These are phyloP conservation scores for Megalonaias nervosa DNA, from an alignment of 1,140 invertebrate species.

Conservation along the genomic window DNA sequence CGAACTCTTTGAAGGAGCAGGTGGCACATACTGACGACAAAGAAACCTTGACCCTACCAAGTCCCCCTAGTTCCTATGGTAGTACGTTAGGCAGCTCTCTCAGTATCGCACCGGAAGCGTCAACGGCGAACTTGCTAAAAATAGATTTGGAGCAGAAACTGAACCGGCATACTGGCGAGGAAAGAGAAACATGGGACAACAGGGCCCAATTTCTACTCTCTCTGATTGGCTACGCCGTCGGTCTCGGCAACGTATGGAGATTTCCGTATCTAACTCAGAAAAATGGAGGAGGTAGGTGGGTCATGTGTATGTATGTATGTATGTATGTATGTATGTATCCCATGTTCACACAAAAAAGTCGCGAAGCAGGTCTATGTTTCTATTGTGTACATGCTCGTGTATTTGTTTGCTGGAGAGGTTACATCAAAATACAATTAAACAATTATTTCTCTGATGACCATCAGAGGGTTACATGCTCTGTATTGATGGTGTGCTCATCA, in stretches of 20 bases:
- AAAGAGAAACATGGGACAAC: slow-evolving; percentile 52
- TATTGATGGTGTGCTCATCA: too few species aligned
- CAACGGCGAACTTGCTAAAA: slow-evolving; percentile 52
- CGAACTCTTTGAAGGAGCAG: too few species aligned
- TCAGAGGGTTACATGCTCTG: too few species aligned
- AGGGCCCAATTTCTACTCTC: slow-evolving; percentile 72
- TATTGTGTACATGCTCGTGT: too few species aligned
- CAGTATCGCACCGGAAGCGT: slow-evolving; percentile 47
- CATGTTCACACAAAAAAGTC: neutral
- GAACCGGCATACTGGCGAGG: slow-evolving; percentile 57
- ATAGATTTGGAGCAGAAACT: slow-evolving; percentile 58
- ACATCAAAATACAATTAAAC: too few species aligned
- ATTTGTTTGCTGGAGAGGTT: too few species aligned
- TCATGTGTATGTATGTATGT: slow-evolving; percentile 22
- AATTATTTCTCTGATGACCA: too few species aligned
- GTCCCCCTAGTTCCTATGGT: slow-evolving; percentile 33
- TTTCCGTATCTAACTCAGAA: slow-evolving; percentile 95
- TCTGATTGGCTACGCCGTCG: slow-evolving; percentile 71
- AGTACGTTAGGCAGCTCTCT: slow-evolving; percentile 42
- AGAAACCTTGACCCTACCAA: slow-evolving; percentile 24
- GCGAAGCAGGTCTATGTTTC: too few species aligned
- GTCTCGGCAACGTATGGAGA: slow-evolving; percentile 92
- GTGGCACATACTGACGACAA: slow-evolving; percentile 6
- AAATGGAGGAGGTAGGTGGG: slow-evolving; percentile 86
- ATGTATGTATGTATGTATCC: neutral